Evolutionary conservation across 2,113 vertebrate genomes (phyloP), one percentile per base, ranked within the genome.

Genomic region (Pycnonotus jocosus): DNA sequence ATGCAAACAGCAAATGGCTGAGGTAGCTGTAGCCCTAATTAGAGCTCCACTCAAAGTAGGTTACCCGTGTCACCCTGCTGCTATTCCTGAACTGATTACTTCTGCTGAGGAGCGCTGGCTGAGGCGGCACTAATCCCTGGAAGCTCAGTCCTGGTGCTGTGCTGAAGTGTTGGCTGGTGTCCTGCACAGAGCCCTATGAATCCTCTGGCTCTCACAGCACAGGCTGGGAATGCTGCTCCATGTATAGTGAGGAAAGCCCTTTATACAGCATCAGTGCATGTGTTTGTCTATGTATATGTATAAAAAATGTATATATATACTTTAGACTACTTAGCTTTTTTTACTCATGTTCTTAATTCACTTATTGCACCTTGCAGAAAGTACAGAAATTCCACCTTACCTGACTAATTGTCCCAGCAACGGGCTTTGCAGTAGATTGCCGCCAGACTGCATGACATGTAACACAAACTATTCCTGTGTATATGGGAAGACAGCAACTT

Each of bases 331-430:
- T 20, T 13, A 9, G 27, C 9, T 21, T 40, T 90, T 54, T 70
- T 12, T 1, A 27, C 58, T 50, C 0, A 0, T 2, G 31, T 68
- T 88, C n/a, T 88, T 51, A 27, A 79, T 60, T 90, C 25, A n/a
- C 1, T 0, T 91, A 40, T 96, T 80, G 95, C 35, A 40, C 78
- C 54, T 94, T 95, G 82, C 95, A 91, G 97, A 98, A 83, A 97
- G 96, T 37, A 98, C 98, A 4, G 96, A 95, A 54, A 86, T 90
- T 31, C 97, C 98, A 27, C 56, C 97, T 60, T 98, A 98, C 0
- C 11, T 98, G 92, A 96, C 79, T 76, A 98, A 98, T 68, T 99
- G 99, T 96, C 99, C 99, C 4, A 99, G 99, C 92, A 98, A 98
- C 7, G 99, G 99, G 18, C 88, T 97, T 35, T 99, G 99, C 95